Evolutionary conservation across 2,888 invertebrate species (phyloP).

Genomic region (Drosophila borealis): DNA sequence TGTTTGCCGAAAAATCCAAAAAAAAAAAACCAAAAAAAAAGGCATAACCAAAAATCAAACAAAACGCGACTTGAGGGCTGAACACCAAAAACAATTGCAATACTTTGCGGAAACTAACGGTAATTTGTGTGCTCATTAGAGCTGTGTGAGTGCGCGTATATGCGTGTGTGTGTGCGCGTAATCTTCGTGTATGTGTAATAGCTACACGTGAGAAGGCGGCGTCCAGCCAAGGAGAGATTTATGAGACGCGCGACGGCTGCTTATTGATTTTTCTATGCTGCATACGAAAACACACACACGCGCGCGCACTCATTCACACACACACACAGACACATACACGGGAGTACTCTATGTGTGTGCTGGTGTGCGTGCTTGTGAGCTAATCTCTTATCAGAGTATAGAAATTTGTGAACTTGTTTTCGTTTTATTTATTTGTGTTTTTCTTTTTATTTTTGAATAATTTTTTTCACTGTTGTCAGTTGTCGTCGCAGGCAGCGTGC

Average conservation of each 20-base stretch:
- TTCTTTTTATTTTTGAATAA: slow-evolving; percentile 18
- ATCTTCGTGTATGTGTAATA: slow-evolving; percentile 15
- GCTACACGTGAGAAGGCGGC: slow-evolving; percentile 45
- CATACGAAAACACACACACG: slow-evolving; percentile 22
- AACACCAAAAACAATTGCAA: slow-evolving; percentile 2
- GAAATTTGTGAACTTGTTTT: slow-evolving; percentile 57
- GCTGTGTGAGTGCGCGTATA: slow-evolving; percentile 1
- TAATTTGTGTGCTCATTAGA: slow-evolving; percentile 34
- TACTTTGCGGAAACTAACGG: slow-evolving; percentile 38
- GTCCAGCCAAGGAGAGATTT: slow-evolving; percentile 23
- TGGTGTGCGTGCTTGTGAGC: slow-evolving; percentile 31
- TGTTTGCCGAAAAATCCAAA: slow-evolving; percentile 1
- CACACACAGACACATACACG: not conserved
- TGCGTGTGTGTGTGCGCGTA: slow-evolving; percentile 19
- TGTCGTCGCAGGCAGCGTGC: slow-evolving; percentile 33
- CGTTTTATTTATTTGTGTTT: slow-evolving; percentile 22
- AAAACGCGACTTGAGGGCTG: not conserved
- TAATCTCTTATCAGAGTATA: slow-evolving; percentile 73
- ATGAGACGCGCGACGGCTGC: slow-evolving; percentile 23
- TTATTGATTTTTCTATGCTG: slow-evolving; percentile 64
- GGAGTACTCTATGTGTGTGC: not conserved
- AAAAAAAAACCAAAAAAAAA: not conserved
- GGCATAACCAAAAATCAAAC: not conserved
- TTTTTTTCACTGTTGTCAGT: slow-evolving; percentile 7
- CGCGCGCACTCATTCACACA: slow-evolving; percentile 11